phyloP scores from a whole-genome alignment of 2,113 vertebrate genomes.

The Spea bombifrons region DNA sequence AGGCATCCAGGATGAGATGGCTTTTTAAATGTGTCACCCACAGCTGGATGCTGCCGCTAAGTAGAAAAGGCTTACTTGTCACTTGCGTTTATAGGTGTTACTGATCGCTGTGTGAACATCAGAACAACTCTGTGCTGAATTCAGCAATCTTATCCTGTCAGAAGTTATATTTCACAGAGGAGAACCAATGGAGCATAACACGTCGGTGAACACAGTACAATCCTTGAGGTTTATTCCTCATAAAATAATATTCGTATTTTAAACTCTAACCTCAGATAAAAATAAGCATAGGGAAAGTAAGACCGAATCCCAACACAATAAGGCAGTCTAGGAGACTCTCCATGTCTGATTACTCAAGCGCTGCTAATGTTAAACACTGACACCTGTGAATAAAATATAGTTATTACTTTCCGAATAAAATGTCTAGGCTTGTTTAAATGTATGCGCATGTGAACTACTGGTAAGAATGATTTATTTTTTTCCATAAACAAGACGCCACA shows the following conservation, averaged over 20 bases:
- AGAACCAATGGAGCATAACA: slow-evolving; percentile 38
- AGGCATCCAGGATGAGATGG: not conserved
- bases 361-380: not conserved
- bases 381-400: not conserved
- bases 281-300: slow-evolving; percentile 7
- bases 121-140: slow-evolving; percentile 38
- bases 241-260: slow-evolving; percentile 30
- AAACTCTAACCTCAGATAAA: slow-evolving; percentile 24
- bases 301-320: not conserved
- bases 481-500: too few species aligned
- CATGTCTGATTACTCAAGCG: not conserved
- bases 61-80: slow-evolving; percentile 14
- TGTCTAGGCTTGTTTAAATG: too few species aligned
- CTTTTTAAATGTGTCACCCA: not conserved
- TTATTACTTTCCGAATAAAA: too few species aligned
- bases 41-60: slow-evolving; percentile 1
- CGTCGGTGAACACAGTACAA: slow-evolving; percentile 15
- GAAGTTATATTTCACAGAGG: slow-evolving; percentile 35
- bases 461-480: too few species aligned
- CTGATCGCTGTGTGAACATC: slow-evolving; percentile 28
- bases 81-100: slow-evolving; percentile 35
- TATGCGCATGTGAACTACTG: too few species aligned
- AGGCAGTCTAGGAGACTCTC: not conserved
- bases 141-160: slow-evolving; percentile 43
- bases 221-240: not conserved